These are phyloP conservation scores for Drosophila mauritiana DNA, from an alignment of 1,140 invertebrate species.

Conservation along the genomic window DNA sequence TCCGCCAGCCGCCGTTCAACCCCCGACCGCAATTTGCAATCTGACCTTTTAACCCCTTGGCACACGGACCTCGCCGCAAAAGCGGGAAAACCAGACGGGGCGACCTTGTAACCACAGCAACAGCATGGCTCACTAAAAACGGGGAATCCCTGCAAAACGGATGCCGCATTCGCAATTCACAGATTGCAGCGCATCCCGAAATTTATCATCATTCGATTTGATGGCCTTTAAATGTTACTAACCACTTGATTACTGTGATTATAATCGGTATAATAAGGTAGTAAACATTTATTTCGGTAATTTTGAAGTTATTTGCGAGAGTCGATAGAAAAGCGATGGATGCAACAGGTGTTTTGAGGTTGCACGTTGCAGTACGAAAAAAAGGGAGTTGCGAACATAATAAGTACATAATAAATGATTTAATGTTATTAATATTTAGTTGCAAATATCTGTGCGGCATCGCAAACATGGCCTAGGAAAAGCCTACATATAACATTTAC, in stretches of 20 bases:
- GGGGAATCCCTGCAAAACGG: background rate
- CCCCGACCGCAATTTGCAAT: constrained; percentile 66
- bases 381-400: too few species aligned
- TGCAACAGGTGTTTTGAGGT: constrained; percentile 23
- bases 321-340: background rate
- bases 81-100: background rate
- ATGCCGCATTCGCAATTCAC: background rate
- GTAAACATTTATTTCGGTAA: constrained; percentile 14
- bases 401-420: too few species aligned
- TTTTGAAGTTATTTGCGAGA: background rate
- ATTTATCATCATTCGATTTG: constrained; percentile 10
- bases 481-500: too few species aligned
- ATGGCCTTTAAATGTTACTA: constrained; percentile 43
- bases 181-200: background rate
- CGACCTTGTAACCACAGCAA: constrained; percentile 82
- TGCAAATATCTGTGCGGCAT: too few species aligned
- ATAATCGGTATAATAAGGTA: background rate
- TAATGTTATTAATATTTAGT: too few species aligned
- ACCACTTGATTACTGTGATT: constrained; percentile 7
- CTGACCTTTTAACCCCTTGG: constrained; percentile 76
- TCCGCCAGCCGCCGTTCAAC: too few species aligned
- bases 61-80: constrained; percentile 10
- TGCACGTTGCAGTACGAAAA: background rate
- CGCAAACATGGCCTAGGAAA: too few species aligned
- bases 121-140: constrained; percentile 22